Base-by-base conservation (phyloP, 2,888 invertebrate genomes). In the Drosophila robusta region DNA sequence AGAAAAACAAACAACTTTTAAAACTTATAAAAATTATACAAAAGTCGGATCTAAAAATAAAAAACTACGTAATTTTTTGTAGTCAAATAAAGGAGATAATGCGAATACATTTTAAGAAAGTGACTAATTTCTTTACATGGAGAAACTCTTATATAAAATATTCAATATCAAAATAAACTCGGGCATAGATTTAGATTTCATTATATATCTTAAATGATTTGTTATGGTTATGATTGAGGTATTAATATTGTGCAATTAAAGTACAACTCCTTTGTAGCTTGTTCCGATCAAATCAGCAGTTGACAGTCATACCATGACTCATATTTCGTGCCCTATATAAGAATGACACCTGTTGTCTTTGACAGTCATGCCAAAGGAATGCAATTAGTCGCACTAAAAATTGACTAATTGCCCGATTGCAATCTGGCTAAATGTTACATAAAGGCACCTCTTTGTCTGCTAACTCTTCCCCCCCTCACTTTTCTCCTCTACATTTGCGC, bases 331-430 rank as follows among this genome's bases (percentile, higher is more conserved):
- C 22, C 32, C 54, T 45, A 45, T n/a, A 29, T 58, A 24, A 2
- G 34, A 36, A 47, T 44, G 57, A 32, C 66, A 71, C 50, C 60
- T 65, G 55, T 22, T 54, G 41, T 71, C 58, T 56, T 39, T 36
- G 3, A 3, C 11, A 72, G 56, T 76, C 72, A 57, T 39, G 42
- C 46, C 46, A 1, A 47, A 77, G 8, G 61, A 56, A 58, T 72
- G 77, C 74, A 75, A 63, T 78, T 77, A 62, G 68, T 29, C 39
- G 5, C 44, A 65, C 65, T 52, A 49, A 71, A 54, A 51, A 36
- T 49, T 71, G 77, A 77, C 45, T 73, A 61, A 78, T 55, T 60
- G 38, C 24, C 49, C n/a, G 5, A 4, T 3, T 41, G 54, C 61
- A 46, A 41, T 34, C 60, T 41, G 44, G 32, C 36, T 36, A 34